These are phyloP conservation scores for Drosophila grimshawi DNA, from an alignment of 1,140 invertebrate species.

Conservation along the genomic window DNA sequence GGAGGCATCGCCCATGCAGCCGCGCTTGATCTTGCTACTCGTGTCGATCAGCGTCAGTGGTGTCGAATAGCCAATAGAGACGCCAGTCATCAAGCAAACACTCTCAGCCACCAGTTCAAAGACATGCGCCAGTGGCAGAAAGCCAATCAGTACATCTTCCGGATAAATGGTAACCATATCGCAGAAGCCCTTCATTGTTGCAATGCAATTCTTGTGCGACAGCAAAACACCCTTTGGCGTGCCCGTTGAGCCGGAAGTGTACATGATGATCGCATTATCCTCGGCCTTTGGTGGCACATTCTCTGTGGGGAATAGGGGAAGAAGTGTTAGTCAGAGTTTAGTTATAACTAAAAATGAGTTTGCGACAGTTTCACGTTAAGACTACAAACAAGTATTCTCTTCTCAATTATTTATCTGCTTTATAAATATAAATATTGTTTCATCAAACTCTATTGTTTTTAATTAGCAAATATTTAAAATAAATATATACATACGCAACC, in stretches of 20 bases:
- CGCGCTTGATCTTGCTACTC: constrained; percentile 97
- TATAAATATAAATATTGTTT: too few species aligned
- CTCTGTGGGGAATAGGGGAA: constrained; percentile 76
- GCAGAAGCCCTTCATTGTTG: constrained; percentile 94
- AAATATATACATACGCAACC: too few species aligned
- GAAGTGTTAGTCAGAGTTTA: too few species aligned
- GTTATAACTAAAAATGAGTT: too few species aligned
- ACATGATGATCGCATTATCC: constrained; percentile 97
- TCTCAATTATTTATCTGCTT: too few species aligned
- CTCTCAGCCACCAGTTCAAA: constrained; percentile 95
- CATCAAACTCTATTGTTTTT: too few species aligned
- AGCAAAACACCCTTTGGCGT: constrained; percentile 94
- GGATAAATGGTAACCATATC: constrained; percentile 90
- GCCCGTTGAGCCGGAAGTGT: constrained; percentile 97
- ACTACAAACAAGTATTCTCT: too few species aligned
- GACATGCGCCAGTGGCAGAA: constrained; percentile 98
- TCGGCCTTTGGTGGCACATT: constrained; percentile 87
- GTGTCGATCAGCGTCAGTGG: constrained; percentile 97
- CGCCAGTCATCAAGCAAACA: constrained; percentile 91
- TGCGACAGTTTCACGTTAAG: too few species aligned
- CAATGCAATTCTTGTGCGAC: constrained; percentile 96
- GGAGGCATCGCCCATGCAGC: constrained; percentile 95
- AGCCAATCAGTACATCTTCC: constrained; percentile 96
- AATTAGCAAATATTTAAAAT: too few species aligned
- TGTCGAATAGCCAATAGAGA: constrained; percentile 98